These are phyloP conservation scores for Cepaea hortensis DNA, from an alignment of 2,888 invertebrate genomes.

Conservation along the genomic window DNA sequence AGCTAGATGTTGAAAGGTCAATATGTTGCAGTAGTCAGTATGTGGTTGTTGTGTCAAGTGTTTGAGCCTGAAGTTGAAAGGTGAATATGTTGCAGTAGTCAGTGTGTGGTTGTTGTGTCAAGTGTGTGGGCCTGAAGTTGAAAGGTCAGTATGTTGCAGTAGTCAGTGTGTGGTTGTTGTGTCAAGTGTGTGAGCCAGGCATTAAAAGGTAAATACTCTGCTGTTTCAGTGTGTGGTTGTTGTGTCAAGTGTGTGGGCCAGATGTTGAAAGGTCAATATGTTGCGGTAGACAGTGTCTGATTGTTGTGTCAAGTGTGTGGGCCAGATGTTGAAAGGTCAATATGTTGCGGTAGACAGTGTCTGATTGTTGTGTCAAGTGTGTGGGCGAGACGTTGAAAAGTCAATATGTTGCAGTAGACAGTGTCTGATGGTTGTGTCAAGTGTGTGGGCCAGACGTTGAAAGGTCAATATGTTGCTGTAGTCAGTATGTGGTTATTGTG, in stretches of 20 bases:
- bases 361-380: too few relatives aligned
- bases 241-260: neutral
- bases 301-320: constrained; percentile 78
- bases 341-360: constrained; percentile 77
- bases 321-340: constrained; percentile 81
- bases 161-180: constrained; percentile 67
- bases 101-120: too few relatives aligned
- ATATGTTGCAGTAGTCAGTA: constrained; percentile 69
- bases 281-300: constrained; percentile 77
- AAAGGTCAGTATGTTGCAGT: constrained; percentile 77
- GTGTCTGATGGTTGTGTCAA: too few relatives aligned
- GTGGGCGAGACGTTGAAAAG: constrained; percentile 85
- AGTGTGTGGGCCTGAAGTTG: constrained; percentile 89
- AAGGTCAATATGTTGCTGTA: constrained; percentile 77
- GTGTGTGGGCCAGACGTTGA: constrained; percentile 94
- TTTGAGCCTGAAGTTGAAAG: neutral
- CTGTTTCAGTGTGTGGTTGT: constrained; percentile 79
- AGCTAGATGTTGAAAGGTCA: too few relatives aligned
- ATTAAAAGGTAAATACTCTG: too few relatives aligned
- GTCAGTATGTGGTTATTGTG: too few relatives aligned
- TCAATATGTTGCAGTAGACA: constrained; percentile 79
- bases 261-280: neutral
- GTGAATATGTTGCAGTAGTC: constrained; percentile 77
- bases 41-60: constrained; percentile 78
- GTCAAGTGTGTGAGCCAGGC: too few relatives aligned